Base-by-base conservation (phyloP, 1,140 invertebrate genomes). In the Colletes latitarsis region DNA sequence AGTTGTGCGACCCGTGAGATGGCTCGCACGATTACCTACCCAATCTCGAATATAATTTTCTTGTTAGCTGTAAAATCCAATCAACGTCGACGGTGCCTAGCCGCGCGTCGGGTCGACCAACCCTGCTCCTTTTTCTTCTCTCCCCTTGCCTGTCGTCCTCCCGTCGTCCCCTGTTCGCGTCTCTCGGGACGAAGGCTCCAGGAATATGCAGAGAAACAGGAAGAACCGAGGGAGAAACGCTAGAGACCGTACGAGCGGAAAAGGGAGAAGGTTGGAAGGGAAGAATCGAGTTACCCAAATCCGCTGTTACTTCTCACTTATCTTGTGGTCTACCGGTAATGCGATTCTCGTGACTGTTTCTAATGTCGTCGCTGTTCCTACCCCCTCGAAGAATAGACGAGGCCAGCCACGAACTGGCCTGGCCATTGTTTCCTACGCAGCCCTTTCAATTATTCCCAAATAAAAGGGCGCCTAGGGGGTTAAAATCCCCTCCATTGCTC, bases 21-120 rank as follows among this genome's bases (percentile, higher is more conserved):
- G 86, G 68, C 77, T 77, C 82, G 85, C 89, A 85, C 84, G 90
- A 91, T 91, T 89, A 93, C 89, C 90, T 88, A 90, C 85, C 90
- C 92, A 92, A 93, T 93, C 87, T 93, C 84, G 88, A 93, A 92
- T 91, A 92, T 93, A 93, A 93, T 93, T 93, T 92, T 92, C 92
- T 92, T 92, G 91, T 93, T 93, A 93, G 89, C 91, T 92, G 82
- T 92, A 88, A 92, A 93, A 93, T 93, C 88, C 88, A 92, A 93
- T 93, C 92, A 91, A 85, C 87, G 88, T 82, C 83, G 81, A 84
- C 88, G 87, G 86, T 84, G 74, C 81, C 64, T 76, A 83, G 58
- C 83, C 63, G 66, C 69, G 73, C 77, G 63, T 80, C 69, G 84
- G 74, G 70, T 81, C 85, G 80, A 78, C 78, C 82, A 77, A 84